phyloP scores from a whole-genome alignment of 2,888 invertebrate genomes.

The Timandra comae region DNA sequence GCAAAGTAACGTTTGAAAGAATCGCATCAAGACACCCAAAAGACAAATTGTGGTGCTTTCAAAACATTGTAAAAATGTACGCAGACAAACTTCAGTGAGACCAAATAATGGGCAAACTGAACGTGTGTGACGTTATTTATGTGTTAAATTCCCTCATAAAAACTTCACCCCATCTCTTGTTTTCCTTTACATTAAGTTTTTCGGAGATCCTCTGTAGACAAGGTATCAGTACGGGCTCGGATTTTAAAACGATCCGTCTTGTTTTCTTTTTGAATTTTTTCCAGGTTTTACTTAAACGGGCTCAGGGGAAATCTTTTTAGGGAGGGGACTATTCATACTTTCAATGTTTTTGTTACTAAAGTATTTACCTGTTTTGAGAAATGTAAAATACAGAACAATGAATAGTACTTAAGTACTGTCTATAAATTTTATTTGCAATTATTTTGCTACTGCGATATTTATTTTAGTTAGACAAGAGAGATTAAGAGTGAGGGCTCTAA shows the following conservation, averaged over 20 bases:
- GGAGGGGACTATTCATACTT: no score
- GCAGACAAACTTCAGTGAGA: constrained; percentile 49
- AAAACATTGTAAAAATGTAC: constrained; percentile 59
- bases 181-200: constrained; percentile 43
- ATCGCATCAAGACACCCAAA: constrained; percentile 28
- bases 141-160: constrained; percentile 61
- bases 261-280: constrained; percentile 21
- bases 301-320: no score
- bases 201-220: constrained; percentile 18
- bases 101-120: constrained; percentile 64
- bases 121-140: constrained; percentile 67
- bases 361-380: no score
- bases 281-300: no score
- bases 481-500: no score
- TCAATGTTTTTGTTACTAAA: no score
- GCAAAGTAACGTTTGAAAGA: constrained; percentile 19
- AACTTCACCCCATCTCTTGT: constrained; percentile 44
- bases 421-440: no score
- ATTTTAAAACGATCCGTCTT: constrained; percentile 54
- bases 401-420: no score
- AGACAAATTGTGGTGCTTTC: constrained; percentile 51
- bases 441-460: no score
- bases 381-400: no score
- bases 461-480: no score
- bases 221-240: constrained; percentile 39